These are phyloP conservation scores for Tanytarsus gracilentus DNA, from an alignment of 2,888 invertebrate species.

Conservation along the genomic window DNA sequence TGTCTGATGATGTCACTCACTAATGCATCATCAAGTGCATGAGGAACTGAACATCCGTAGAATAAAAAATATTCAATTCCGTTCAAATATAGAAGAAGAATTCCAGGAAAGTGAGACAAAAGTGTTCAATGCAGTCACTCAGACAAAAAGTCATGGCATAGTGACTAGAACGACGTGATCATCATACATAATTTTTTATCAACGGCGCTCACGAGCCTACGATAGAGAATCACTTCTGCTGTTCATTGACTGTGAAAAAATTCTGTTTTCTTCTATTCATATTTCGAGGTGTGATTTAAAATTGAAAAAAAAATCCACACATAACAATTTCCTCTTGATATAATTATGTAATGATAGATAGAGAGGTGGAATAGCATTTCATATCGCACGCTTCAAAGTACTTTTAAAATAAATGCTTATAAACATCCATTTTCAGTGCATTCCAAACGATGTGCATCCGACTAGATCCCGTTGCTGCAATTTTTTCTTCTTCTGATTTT, in stretches of 20 bases:
- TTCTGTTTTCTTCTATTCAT: too few relatives aligned
- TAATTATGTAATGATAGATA: background rate
- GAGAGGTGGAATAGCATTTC: conserved; percentile 6
- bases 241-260: background rate
- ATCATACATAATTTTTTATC: background rate
- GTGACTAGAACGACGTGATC: conserved; percentile 18
- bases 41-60: conserved; percentile 19
- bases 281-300: background rate
- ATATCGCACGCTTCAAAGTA: conserved; percentile 3
- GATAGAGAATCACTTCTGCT: too few relatives aligned
- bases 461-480: conserved; percentile 12
- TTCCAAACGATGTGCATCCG: conserved; percentile 9
- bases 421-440: background rate
- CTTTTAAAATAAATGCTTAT: conserved; percentile 3
- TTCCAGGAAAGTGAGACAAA: background rate
- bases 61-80: background rate
- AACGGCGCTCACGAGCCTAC: background rate
- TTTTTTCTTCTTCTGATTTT: background rate
- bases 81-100: background rate
- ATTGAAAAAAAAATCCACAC: background rate
- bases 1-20: conserved; percentile 5
- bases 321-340: background rate
- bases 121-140: background rate
- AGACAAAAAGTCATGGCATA: conserved; percentile 11
- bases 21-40: background rate